A percentile compares a stretch with the other conserved stretches of the same genome.
Evolutionary conservation across 2,797 vertebrate genomes (phyloP).

Genomic region (Microctenopoma lineatum): DNA sequence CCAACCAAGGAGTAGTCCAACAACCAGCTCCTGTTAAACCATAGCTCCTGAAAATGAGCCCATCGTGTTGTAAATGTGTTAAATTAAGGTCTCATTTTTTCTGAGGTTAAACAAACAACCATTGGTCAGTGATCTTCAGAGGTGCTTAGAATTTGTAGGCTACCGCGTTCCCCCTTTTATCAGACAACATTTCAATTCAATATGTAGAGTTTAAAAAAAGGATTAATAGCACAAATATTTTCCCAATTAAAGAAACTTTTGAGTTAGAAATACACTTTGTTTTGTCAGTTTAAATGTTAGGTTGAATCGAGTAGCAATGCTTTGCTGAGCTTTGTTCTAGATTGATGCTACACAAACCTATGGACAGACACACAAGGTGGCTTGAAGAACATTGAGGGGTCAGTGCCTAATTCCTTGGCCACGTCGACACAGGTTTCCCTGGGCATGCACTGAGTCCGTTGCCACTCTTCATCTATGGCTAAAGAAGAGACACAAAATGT

Average conservation of each 20-base stretch:
- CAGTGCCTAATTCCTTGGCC: conserved; percentile 91
- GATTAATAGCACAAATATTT: neutral
- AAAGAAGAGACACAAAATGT: conserved; percentile 13
- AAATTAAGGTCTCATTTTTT: too few relatives aligned
- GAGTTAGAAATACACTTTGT: neutral
- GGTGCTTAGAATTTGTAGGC: too few relatives aligned
- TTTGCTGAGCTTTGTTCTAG: neutral
- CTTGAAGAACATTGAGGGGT: conserved; percentile 94
- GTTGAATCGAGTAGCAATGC: too few relatives aligned
- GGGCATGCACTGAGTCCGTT: conserved; percentile 94
- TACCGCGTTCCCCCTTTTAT: too few relatives aligned
- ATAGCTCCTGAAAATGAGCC: too few relatives aligned
- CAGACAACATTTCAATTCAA: neutral
- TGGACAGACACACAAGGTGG: conserved; percentile 94
- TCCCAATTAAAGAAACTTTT: neutral
- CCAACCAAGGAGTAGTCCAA: too few relatives aligned
- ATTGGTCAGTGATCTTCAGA: too few relatives aligned
- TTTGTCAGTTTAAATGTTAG: neutral
- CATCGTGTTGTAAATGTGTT: too few relatives aligned
- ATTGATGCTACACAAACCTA: conserved; percentile 73
- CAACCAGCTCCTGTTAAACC: too few relatives aligned
- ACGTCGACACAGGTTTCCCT: conserved; percentile 95
- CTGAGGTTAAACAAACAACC: too few relatives aligned
- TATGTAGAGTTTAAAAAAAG: neutral
- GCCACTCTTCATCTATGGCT: conserved; percentile 98